Evolutionary conservation across 2,888 invertebrate species (phyloP), one percentile per base, ranked within the genome.

Genomic region (Esperia sulphurella): DNA sequence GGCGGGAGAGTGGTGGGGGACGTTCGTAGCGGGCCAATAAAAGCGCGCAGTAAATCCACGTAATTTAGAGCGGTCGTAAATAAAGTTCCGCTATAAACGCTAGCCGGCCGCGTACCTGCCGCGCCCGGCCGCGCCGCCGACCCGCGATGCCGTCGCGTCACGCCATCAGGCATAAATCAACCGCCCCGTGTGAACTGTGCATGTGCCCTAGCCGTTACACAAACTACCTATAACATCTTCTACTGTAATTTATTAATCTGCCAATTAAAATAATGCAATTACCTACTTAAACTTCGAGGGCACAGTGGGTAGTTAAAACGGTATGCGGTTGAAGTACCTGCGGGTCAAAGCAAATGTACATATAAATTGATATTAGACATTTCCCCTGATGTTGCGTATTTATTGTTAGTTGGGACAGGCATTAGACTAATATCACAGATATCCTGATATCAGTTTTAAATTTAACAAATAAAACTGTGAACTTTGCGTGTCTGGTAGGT

Each of bases 31-130:
- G 79, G 75, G 81, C 88, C 88, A 88, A 89, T 89, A 89, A 89
- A 89, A 80, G 74, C 79, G 72, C 76, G 86, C 85, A 78, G 85
- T 88, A 89, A 89, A 89, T 89, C 87, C 84, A 87, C 83, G 85
- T 87, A 83, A 87, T 89, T 88, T 89, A 88, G 87, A 83, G 87
- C 86, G 74, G 80, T 76, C 68, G 75, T 89, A 89, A 87, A 88
- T 88, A 84, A 77, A 83, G 87, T 89, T 87, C 86, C 77, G 85
- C 85, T 83, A 81, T 87, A 87, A 86, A 86, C 72, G 76, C 73
- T 75, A 66, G 70, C 75, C 65, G 75, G 71, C 68, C 73, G 71
- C 77, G 83, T 84, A 80, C 83, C 83, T 83, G 83, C 80, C 84
- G 71, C 76, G n/a, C 75, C 69, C 67, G 70, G 65, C 63, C 58